phyloP scores from a whole-genome alignment of 2,888 invertebrate species.

The Tipula confusa region DNA sequence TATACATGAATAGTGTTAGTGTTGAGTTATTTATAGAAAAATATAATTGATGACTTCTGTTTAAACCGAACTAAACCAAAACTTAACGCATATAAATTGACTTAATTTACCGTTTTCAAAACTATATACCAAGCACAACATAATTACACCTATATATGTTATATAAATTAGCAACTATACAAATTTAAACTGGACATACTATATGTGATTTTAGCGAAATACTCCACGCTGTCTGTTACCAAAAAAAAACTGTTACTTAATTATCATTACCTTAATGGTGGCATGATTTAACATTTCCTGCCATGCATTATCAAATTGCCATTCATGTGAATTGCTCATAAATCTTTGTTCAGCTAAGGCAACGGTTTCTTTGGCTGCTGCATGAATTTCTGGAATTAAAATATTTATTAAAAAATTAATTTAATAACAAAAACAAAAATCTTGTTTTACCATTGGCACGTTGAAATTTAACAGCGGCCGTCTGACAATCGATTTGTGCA shows the following conservation, averaged over 20 bases:
- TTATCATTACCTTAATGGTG: conserved; percentile 69
- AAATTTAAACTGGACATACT: neutral
- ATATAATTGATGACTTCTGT: neutral
- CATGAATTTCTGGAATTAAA: conserved; percentile 63
- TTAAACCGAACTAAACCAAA: neutral
- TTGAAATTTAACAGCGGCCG: conserved; percentile 85
- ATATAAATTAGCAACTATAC: neutral
- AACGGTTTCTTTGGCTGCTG: conserved; percentile 91
- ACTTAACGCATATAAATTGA: neutral
- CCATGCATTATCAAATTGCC: conserved; percentile 92
- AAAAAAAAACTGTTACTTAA: neutral
- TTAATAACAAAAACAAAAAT: neutral
- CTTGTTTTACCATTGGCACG: conserved; percentile 68
- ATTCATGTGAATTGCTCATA: conserved; percentile 51
- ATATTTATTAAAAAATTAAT: neutral
- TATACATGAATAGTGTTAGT: neutral
- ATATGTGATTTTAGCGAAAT: neutral
- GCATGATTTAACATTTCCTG: conserved; percentile 97
- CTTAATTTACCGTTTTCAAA: neutral
- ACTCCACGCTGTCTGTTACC: neutral
- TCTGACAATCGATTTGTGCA: conserved; percentile 80
- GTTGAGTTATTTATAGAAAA: neutral
- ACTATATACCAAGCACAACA: neutral
- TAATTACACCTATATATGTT: neutral
- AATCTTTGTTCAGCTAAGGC: conserved; percentile 78